These are phyloP conservation scores for Dorcus parallelipipedus DNA, from an alignment of 2,888 invertebrate species.

Conservation along the genomic window DNA sequence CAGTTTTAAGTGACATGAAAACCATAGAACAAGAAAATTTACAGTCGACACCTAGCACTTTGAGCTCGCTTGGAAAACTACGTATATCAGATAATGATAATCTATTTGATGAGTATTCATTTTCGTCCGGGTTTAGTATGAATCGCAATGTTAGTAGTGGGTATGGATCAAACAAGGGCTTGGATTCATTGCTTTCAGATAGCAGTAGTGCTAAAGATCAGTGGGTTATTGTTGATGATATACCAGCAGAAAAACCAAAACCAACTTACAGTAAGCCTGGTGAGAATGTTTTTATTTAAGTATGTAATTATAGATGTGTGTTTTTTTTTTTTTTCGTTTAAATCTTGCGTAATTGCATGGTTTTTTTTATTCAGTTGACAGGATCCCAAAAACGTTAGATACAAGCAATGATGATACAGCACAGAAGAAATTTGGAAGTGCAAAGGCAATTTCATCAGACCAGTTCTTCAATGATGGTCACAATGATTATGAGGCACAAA, in stretches of 20 bases:
- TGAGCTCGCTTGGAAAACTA: slow-evolving; percentile 45
- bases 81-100: slow-evolving; percentile 48
- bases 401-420: slow-evolving; percentile 54
- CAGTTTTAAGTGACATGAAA: slow-evolving; percentile 87
- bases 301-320: not conserved
- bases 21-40: slow-evolving; percentile 81
- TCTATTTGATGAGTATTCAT: slow-evolving; percentile 54
- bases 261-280: slow-evolving; percentile 8
- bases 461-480: slow-evolving; percentile 82
- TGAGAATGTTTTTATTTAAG: not conserved
- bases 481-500: slow-evolving; percentile 57
- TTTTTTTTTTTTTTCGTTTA: not conserved
- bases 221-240: slow-evolving; percentile 46
- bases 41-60: slow-evolving; percentile 46
- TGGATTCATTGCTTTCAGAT: slow-evolving; percentile 33
- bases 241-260: slow-evolving; percentile 18
- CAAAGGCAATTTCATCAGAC: slow-evolving; percentile 97
- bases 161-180: slow-evolving; percentile 27
- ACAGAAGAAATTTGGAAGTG: slow-evolving; percentile 93
- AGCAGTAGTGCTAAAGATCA: slow-evolving; percentile 37
- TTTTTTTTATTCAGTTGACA: slow-evolving; percentile 7
- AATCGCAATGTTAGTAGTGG: slow-evolving; percentile 51
- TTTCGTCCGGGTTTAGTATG: slow-evolving; percentile 58
- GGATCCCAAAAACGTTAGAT: slow-evolving; percentile 7
- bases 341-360: not conserved